Evolutionary conservation across 1,140 invertebrate species (phyloP).

Genomic region (Pseudomyrmex dendroicus): DNA sequence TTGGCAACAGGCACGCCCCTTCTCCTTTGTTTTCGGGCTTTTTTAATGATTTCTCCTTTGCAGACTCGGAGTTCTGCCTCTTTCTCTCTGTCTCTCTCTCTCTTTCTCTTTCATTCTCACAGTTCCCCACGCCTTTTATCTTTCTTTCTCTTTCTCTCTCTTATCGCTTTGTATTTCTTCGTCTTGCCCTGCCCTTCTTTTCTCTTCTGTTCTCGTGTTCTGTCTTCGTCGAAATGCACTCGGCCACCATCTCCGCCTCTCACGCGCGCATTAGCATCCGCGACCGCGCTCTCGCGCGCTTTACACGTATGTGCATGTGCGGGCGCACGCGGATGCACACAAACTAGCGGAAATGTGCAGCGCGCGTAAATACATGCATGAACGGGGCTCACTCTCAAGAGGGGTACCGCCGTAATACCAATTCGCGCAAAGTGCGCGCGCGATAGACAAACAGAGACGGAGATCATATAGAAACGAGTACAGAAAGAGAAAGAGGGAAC

Average conservation of each 20-base stretch:
- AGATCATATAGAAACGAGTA: not conserved
- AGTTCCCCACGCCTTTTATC: not conserved
- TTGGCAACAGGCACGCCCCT: conserved; percentile 83
- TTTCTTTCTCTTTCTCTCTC: not conserved
- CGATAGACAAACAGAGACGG: conserved; percentile 27
- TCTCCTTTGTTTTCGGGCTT: conserved; percentile 83
- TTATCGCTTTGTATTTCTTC: conserved; percentile 7
- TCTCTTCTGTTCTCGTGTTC: not conserved
- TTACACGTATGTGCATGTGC: conserved; percentile 25
- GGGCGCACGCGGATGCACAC: conserved; percentile 25
- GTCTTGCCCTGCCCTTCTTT: not conserved
- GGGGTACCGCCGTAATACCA: conserved; percentile 67
- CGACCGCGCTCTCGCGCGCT: not conserved
- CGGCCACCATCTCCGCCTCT: conserved; percentile 25
- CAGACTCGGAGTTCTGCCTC: conserved; percentile 63
- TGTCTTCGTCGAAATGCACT: conserved; percentile 60
- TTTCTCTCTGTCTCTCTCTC: conserved; percentile 20
- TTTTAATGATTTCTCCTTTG: conserved; percentile 82
- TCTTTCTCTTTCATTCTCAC: not conserved
- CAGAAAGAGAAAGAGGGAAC: conserved; percentile 51
- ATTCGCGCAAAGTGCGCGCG: conserved; percentile 48
- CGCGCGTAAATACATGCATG: conserved; percentile 33
- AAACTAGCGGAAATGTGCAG: conserved; percentile 43
- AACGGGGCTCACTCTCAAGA: conserved; percentile 51
- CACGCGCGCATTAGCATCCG: conserved; percentile 55